phyloP scores from a whole-genome alignment of 2,797 vertebrate species.

The Pitangus sulphuratus region DNA sequence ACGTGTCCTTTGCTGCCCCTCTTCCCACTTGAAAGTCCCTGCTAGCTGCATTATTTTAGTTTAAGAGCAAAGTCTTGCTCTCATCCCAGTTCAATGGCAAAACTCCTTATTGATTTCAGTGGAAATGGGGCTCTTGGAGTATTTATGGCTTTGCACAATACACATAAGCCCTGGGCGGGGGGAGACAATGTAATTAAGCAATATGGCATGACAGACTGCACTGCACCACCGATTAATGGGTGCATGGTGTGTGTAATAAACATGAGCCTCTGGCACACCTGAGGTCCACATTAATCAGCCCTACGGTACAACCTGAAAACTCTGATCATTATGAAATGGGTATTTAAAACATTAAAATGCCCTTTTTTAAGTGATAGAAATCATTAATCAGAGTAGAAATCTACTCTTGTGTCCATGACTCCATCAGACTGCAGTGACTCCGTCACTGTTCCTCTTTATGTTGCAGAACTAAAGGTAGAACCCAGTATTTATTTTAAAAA shows the following conservation, averaged over 20 bases:
- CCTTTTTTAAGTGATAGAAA: not conserved
- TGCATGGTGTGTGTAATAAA: not conserved
- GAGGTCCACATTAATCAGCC: constrained; percentile 27
- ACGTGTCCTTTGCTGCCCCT: not conserved
- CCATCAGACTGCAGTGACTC: not conserved
- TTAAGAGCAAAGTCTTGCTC: not conserved
- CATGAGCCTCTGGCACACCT: constrained; percentile 8
- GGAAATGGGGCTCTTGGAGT: constrained; percentile 7
- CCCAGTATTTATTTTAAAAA: not conserved
- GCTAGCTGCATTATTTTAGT: constrained; percentile 18
- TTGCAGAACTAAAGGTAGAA: not conserved
- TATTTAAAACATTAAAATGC: constrained; percentile 52
- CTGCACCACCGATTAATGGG: not conserved
- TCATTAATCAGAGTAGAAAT: constrained; percentile 7
- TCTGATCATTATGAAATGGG: constrained; percentile 6
- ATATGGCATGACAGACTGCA: not conserved
- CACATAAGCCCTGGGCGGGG: not conserved
- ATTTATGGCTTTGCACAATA: constrained; percentile 30
- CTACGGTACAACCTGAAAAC: not conserved
- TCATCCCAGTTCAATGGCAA: not conserved
- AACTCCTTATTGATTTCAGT: constrained; percentile 31
- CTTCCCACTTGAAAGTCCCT: not conserved
- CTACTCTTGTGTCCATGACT: not conserved
- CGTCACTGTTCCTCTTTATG: not conserved
- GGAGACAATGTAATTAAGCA: constrained; percentile 41